Evolutionary conservation across 2,797 vertebrate species (phyloP), one percentile per base, ranked within the genome.

Genomic region (Chaenodraco wilsoni): DNA sequence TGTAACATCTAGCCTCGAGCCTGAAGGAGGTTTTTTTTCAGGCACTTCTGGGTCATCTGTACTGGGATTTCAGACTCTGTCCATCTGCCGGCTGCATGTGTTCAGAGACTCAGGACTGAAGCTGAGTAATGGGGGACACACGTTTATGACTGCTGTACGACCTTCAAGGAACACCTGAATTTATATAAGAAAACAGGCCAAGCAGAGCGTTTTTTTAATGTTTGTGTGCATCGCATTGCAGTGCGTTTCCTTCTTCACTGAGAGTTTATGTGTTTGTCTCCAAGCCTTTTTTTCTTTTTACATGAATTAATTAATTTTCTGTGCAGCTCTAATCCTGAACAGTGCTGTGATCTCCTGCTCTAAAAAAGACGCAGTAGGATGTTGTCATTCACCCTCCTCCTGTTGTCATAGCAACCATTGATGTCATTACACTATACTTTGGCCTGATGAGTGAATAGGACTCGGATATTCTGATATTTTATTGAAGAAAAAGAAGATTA

Each of bases 371-470:
- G 74, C 80, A 83, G 78, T 74, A 76, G 86, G 83, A 90, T 90
- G 90, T 90, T 92, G 90, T 92, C 90, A 89, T 92, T 85, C 84
- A 57, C 84, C 85, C 87, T 75, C 86, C 84, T 79, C 89, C 82
- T 49, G 94, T 96, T 94, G 92, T 92, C 95, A 92, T 85, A 89
- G 93, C 89, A 92, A 96, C 94, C 75, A 91, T 88, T 96, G 95
- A 96, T 95, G 95, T 96, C 95, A 96, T 88, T 82, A 88, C 84
- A 83, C 78, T 85, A 78, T 84, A 72, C 84, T 82, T 86, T 83
- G 74, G 72, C 75, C 80, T 63, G 81, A 86, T 66, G 74, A 85
- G 76, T 79, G 88, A 89, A 73, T 52, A 65, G 85, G 64, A 70
- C 44, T 81, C 62, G 58, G 81, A 81, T 87, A 79, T 79, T 86